Conservation (phyloP, 2,113 vertebrate genomes). For the Clarias magur region DNA sequence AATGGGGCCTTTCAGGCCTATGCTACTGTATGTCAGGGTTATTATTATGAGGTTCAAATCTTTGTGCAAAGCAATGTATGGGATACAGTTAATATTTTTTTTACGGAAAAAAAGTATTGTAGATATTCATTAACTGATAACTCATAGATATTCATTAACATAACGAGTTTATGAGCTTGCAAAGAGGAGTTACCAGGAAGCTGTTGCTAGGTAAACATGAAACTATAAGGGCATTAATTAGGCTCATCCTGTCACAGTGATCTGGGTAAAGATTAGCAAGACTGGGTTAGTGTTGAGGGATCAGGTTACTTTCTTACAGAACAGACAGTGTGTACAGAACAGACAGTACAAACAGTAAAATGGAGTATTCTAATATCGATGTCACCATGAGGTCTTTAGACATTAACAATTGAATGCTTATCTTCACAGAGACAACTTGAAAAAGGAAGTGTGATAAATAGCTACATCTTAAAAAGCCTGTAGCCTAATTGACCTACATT, state of each 20-base stretch:
- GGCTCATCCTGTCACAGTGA: slow-evolving; percentile 52
- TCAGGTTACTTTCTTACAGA: slow-evolving; percentile 61
- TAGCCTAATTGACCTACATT: neutral
- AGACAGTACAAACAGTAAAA: slow-evolving; percentile 44
- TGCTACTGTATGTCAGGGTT: too few species aligned
- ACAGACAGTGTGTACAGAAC: slow-evolving; percentile 40
- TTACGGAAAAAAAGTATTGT: neutral
- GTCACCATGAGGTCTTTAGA: neutral
- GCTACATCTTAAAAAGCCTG: neutral
- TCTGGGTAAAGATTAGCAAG: slow-evolving; percentile 58
- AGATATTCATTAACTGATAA: neutral
- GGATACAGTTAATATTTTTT: neutral
- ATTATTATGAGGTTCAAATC: neutral
- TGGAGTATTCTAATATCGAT: neutral
- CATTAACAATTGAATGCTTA: neutral
- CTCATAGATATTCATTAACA: neutral
- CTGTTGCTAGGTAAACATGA: slow-evolving; percentile 42
- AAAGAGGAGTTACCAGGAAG: neutral
- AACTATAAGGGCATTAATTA: slow-evolving; percentile 50
- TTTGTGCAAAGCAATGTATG: neutral
- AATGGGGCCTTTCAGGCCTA: neutral
- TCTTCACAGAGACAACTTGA: neutral
- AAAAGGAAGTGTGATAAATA: too few species aligned
- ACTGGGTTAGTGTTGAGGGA: slow-evolving; percentile 47
- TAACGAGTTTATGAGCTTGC: neutral